These are phyloP conservation scores for Anhinga anhinga DNA, from an alignment of 2,113 vertebrate genomes.

Conservation along the genomic window DNA sequence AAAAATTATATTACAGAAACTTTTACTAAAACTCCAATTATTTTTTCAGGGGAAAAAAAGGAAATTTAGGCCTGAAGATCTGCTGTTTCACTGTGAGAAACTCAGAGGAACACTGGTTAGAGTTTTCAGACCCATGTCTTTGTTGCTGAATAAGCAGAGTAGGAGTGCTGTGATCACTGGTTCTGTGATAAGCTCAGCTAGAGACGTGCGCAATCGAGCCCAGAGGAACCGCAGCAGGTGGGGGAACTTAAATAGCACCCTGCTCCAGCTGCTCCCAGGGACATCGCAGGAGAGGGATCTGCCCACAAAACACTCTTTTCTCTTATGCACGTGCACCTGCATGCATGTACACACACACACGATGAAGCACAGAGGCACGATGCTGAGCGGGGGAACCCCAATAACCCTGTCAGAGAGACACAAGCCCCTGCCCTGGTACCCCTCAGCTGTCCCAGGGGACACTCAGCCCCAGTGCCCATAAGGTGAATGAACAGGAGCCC, in stretches of 20 bases:
- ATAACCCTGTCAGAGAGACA: neutral
- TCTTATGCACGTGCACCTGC: neutral
- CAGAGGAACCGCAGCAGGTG: neutral
- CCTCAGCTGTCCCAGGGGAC: neutral
- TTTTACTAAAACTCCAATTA: neutral
- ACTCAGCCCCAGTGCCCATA: neutral
- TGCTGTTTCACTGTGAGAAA: neutral
- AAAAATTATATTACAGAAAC: neutral
- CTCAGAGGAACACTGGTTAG: neutral
- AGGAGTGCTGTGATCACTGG: neutral
- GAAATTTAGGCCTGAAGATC: neutral
- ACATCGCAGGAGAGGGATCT: rapidly evolving
- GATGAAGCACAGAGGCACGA: neutral
- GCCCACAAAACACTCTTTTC: neutral
- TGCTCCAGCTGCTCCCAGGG: neutral
- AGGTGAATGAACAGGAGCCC: neutral
- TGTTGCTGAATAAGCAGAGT: neutral
- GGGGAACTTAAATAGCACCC: neutral
- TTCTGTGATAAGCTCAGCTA: neutral
- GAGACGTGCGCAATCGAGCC: rapidly evolving
- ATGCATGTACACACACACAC: no score
- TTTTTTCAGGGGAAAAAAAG: neutral
- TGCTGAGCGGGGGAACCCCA: neutral
- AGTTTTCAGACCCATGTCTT: neutral
- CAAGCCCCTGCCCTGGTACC: neutral